Base-by-base conservation (phyloP, 2,797 vertebrate genomes). In the Eulemur albifrons region DNA sequence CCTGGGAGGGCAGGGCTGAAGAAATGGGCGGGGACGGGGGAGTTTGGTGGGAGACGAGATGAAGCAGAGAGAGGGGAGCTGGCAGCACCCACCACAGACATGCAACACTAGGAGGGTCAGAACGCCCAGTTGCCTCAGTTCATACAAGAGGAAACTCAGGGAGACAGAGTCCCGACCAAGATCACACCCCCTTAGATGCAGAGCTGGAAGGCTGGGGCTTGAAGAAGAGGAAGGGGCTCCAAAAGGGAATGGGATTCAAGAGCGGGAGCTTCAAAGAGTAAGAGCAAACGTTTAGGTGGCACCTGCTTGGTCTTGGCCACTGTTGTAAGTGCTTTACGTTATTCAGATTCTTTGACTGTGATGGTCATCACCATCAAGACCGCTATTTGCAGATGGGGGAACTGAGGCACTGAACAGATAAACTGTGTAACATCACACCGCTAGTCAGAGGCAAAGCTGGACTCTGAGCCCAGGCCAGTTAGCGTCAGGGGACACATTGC, bases 51-150 rank as follows among this genome's bases (percentile, higher is more conserved):
- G 4, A 72, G 12, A 20, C 8, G 7, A 30, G 25, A 27, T 2
- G 38, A 38, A n/a, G 13, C 3, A 2, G 23, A 0, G 10, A 70
- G 25, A 75, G 17, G 57, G 57, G 35, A 12, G 3, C 2, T 52
- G 18, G 38, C 23, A 35, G n/a, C 35, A 10, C 38, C 8, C n/a
- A 11, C 17, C 1, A 0, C 35, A 30, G 57, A 32, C 59, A 30
- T 1, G 0, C 0, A 40, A 38, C 5, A 0, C 54, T 0, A 57
- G 10, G 50, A 4, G 17, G 23, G 20, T 38, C 43, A 63, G 30
- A 17, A 13, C 54, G 30, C 7, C 48, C 27, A 20, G 7, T 38
- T 25, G 59, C 52, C 90, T 96, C 75, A 23, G 13, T 30, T 81
- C 38, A 87, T 50, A 38, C n/a, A 45, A 23, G 21, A 89, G 57